phyloP scores from a whole-genome alignment of 2,888 invertebrate genomes.

The Lithosia quadra region DNA sequence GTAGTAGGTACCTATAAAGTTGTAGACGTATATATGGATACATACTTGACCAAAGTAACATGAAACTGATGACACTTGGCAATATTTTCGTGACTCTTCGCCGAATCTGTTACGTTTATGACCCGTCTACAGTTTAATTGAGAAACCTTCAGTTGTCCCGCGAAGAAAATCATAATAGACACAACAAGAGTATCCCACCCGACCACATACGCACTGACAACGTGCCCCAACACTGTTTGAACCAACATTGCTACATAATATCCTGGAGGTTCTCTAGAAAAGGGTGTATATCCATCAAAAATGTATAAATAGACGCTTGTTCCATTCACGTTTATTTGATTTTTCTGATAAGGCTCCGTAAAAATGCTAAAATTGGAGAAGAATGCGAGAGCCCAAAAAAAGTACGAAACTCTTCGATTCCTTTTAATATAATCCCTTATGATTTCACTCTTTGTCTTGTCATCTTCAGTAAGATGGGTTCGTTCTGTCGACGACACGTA shows the following conservation, averaged over 20 bases:
- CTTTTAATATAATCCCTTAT: slow-evolving; percentile 59
- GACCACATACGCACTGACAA: slow-evolving; percentile 66
- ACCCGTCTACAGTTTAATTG: slow-evolving; percentile 56
- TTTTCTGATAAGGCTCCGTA: slow-evolving; percentile 67
- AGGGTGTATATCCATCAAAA: slow-evolving; percentile 71
- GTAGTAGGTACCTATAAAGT: neutral
- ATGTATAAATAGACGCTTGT: slow-evolving; percentile 63
- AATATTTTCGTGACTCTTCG: slow-evolving; percentile 61
- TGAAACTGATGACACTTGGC: slow-evolving; percentile 64
- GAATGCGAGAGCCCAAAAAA: slow-evolving; percentile 65
- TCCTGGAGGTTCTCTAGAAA: slow-evolving; percentile 62
- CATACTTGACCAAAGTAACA: slow-evolving; percentile 59
- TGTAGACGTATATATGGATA: neutral
- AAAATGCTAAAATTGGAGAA: slow-evolving; percentile 68
- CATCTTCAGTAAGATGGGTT: slow-evolving; percentile 51
- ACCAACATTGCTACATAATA: slow-evolving; percentile 67
- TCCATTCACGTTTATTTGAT: slow-evolving; percentile 59
- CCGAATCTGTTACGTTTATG: slow-evolving; percentile 41
- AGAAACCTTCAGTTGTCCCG: slow-evolving; percentile 69
- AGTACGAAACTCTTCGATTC: slow-evolving; percentile 65
- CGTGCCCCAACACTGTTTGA: slow-evolving; percentile 65
- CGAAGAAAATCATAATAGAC: slow-evolving; percentile 72
- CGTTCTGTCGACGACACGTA: slow-evolving; percentile 65
- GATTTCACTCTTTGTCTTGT: slow-evolving; percentile 46
- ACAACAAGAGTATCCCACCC: slow-evolving; percentile 71